A percentile compares a stretch with the other conserved stretches of the same genome.
phyloP scores from a whole-genome alignment of 1,140 invertebrate genomes.

The Drosophila guanche region DNA sequence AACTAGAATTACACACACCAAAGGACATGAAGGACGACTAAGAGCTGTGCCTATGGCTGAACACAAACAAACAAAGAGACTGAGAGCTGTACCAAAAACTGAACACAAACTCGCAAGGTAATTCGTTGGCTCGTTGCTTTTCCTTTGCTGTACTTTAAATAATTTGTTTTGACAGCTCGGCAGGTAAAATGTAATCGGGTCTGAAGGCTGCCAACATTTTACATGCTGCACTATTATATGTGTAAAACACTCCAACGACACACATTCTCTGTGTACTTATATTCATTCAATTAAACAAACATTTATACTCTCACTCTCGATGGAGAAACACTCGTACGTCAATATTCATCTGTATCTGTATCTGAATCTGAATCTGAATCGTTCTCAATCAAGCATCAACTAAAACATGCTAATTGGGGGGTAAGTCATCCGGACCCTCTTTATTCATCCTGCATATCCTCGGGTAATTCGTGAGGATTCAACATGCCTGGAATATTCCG shows the following conservation, averaged over 20 bases:
- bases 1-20: not conserved
- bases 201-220: no score
- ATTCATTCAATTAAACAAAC: slow-evolving; percentile 82
- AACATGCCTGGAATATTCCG: slow-evolving; percentile 97
- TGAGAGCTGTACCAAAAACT: no score
- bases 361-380: slow-evolving; percentile 22
- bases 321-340: slow-evolving; percentile 76
- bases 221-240: no score
- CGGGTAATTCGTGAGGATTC: slow-evolving; percentile 97
- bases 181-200: no score
- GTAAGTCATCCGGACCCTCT: slow-evolving; percentile 26
- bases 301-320: slow-evolving; percentile 75
- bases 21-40: slow-evolving; percentile 15
- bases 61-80: no score
- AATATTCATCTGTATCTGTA: slow-evolving; percentile 6
- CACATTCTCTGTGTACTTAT: slow-evolving; percentile 66
- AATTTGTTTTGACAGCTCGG: no score
- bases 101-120: no score
- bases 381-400: slow-evolving; percentile 65
- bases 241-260: no score
- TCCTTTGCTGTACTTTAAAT: no score
- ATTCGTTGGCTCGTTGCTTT: no score
- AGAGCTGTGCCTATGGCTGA: slow-evolving; percentile 5
- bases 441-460: slow-evolving; percentile 97
- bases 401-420: slow-evolving; percentile 46